Evolutionary conservation across 2,888 invertebrate species (phyloP), one percentile per base, ranked within the genome.

Genomic region (Phyto melanocephala): DNA sequence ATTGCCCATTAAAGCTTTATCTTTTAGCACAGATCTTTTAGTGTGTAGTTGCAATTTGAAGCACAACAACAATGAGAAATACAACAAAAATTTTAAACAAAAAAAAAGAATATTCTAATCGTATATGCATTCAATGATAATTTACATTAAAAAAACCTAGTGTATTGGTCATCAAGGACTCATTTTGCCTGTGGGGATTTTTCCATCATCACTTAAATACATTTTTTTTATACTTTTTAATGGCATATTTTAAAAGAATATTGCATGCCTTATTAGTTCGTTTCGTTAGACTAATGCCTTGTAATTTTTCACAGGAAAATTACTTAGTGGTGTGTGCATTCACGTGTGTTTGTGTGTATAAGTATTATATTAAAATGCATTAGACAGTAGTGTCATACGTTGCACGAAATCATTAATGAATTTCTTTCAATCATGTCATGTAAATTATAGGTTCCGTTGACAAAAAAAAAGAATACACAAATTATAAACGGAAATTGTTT

Each of bases 1-100:
- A 79, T 82, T 79, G 79, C 71, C 79, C 71, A 75, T 76, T 82
- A 76, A 74, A 71, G 62, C 76, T 86, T 87, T 88, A 88, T 88
- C 87, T 84, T 45, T 74, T 68, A 84, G 78, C 81, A 85, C 86
- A 86, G 86, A 88, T 87, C 88, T 85, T 85, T 87, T 68, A 60
- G 33, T 45, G 33, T 45, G 77, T 84, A 78, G 71, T 84, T 83
- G 84, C 83, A 83, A 83, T 81, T 85, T 84, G 45, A 72, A 13
- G 56, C n/a, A 67, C 24, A 52, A 75, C 24, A 56, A 17, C 35
- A 47, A 65, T 17, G 54, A 42, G 35, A 35, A 45, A 47, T n/a
- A 47, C 20, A 20, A 28, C 13, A 77, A 68, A 50, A 37, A 45
- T 68, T 65, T 67, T 62, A 42, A 63, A 63, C 56, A 42, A 67